Evolutionary conservation across 2,113 vertebrate genomes (phyloP).

Genomic region (Apus apus): DNA sequence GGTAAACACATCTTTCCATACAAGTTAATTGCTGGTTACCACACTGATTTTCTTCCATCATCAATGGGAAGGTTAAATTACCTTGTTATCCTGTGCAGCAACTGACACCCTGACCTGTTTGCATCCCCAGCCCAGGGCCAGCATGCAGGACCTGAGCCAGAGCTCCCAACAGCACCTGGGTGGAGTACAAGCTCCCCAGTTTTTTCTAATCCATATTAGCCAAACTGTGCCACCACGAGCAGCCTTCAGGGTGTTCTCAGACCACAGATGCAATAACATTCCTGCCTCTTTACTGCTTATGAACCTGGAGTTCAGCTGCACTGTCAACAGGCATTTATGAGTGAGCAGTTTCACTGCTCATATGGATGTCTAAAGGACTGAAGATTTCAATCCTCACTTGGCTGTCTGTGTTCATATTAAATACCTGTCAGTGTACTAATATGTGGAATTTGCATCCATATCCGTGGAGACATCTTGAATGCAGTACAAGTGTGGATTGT

Average conservation of each 20-base stretch:
- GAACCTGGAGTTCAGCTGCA: neutral
- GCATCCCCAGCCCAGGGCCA: fast-evolving
- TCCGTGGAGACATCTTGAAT: neutral
- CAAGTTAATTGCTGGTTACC: neutral
- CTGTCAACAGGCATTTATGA: neutral
- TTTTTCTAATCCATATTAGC: neutral
- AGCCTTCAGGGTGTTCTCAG: neutral
- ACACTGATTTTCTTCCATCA: neutral
- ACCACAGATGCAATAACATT: neutral
- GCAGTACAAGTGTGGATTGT: neutral
- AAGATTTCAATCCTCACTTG: neutral
- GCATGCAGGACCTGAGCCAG: neutral
- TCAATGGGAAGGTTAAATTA: neutral
- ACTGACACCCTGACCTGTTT: fast-evolving
- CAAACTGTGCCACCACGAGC: neutral
- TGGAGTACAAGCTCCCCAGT: fast-evolving
- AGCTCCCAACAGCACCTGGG: neutral
- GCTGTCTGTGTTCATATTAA: neutral
- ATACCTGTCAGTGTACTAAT: neutral
- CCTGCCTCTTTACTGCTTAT: neutral
- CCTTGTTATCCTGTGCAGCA: neutral
- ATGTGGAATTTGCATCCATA: neutral
- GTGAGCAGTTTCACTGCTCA: neutral
- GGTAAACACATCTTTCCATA: neutral
- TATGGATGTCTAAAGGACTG: neutral